Evolutionary conservation across 30 jellyfish, hydroid and myxozoan species (phyloP), one percentile per base, ranked within the genome.

Genomic region (Clytia hemisphaerica): DNA sequence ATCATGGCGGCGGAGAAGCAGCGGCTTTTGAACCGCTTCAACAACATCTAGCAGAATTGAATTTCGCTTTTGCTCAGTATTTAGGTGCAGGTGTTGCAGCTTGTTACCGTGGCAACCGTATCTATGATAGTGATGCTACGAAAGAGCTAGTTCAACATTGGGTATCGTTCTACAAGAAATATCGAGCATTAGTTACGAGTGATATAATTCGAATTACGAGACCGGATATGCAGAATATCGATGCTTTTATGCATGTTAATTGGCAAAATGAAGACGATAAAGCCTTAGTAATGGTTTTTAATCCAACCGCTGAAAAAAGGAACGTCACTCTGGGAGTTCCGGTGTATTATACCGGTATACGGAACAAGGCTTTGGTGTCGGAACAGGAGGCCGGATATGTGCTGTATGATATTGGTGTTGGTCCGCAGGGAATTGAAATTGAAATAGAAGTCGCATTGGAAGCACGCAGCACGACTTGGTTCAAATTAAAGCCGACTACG

Each of bases 81-180:
- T 45, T 65, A 0, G 78, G 78, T 37, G 78, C 78, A 9, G 78
- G 78, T 22, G 78, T 65, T 7, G 78, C 78, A 10, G 78, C 78
- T 2, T 65, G 78, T 37, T 65, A 65, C 15, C 78, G 78, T 65
- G 78, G 78, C 1, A 35, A 65, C 65, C 61, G 78, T 16, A 65
- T 65, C 18, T 65, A 7, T 65, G 78, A 65, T 45, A 32, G 68
- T 3, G 19, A 65, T 16, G 78, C 37, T 35, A 65, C 78, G 4
- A 65, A 65, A 65, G 42, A 45, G 9, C 32, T 65, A 31, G 78
- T 65, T 15, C 37, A 45, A 42, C 37, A 65, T 19, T 65, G 78
- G 78, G 78, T 65, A 19, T 35, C 78, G 6, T 65, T 65, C 38
- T 65, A 65, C 38, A 65, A 65, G 78, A 65, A 65, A 25, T 65